A percentile compares a stretch with the other conserved stretches of the same genome.
Evolutionary conservation across 1,140 invertebrate species (phyloP).

Genomic region (Danaus melanippus): DNA sequence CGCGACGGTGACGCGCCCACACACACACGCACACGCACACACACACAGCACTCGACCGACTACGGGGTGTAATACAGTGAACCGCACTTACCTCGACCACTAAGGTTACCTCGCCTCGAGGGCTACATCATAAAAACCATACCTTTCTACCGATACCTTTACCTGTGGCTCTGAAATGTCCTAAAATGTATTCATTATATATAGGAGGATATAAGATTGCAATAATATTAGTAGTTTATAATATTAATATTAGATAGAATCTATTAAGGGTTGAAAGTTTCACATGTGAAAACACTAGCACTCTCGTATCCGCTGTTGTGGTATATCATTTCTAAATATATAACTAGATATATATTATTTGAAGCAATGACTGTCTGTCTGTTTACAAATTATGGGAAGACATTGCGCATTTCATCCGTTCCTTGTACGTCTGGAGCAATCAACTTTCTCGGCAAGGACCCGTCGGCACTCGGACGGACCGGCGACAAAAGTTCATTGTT

Average conservation of each 20-base stretch:
- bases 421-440: constrained; percentile 59
- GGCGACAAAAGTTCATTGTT: constrained; percentile 46
- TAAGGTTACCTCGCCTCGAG: constrained; percentile 55
- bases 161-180: constrained; percentile 60
- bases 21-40: no score
- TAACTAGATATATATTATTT: constrained; percentile 62
- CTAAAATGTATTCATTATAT: constrained; percentile 31
- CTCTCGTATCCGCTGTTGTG: constrained; percentile 62
- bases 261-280: constrained; percentile 62
- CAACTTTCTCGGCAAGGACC: constrained; percentile 32
- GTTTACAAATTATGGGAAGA: constrained; percentile 70
- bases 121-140: constrained; percentile 52
- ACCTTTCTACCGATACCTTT: constrained; percentile 55
- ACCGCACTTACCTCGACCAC: constrained; percentile 46
- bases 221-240: constrained; percentile 66
- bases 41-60: no score
- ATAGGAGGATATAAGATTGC: constrained; percentile 50
- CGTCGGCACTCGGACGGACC: no score
- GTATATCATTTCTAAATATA: constrained; percentile 62
- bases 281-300: constrained; percentile 72
- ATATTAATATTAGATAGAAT: constrained; percentile 64
- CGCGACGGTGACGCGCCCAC: no score
- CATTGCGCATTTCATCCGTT: constrained; percentile 72
- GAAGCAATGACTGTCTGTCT: constrained; percentile 64
- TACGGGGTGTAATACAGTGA: no score